These are phyloP conservation scores for Linnaemya tessellans DNA, from an alignment of 2,888 invertebrate species.

Conservation along the genomic window DNA sequence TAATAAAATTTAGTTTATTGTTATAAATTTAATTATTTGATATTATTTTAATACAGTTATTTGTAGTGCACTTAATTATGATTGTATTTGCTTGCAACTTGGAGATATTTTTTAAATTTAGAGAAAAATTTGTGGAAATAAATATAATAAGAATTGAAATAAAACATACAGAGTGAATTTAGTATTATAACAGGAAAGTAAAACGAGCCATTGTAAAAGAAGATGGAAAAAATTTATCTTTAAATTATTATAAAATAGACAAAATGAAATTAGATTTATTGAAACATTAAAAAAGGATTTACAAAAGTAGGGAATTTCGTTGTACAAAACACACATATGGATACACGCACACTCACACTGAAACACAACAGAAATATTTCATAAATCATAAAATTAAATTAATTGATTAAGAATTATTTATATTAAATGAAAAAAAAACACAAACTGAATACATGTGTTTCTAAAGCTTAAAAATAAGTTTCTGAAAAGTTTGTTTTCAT, in stretches of 20 bases:
- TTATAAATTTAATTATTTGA: background rate
- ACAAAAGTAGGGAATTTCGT: slow-evolving; percentile 20
- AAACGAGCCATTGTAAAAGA: background rate
- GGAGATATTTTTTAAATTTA: background rate
- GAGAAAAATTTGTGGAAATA: background rate
- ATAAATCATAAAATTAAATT: background rate
- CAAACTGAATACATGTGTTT: background rate
- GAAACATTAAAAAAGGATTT: slow-evolving; percentile 39
- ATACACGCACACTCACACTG: slow-evolving; percentile 52
- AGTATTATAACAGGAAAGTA: background rate
- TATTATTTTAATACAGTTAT: background rate
- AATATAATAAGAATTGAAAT: background rate
- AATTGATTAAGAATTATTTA: slow-evolving; percentile 18
- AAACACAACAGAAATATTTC: slow-evolving; percentile 15
- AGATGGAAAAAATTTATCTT: background rate
- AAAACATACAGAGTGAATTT: background rate
- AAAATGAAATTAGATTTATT: slow-evolving; percentile 21
- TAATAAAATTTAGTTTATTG: too few species aligned
- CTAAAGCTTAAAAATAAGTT: slow-evolving; percentile 9
- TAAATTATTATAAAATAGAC: slow-evolving; percentile 41
- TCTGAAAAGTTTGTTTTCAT: background rate
- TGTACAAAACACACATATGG: slow-evolving; percentile 47
- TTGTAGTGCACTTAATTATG: slow-evolving; percentile 30
- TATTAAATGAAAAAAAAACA: slow-evolving; percentile 11
- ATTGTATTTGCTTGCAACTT: slow-evolving; percentile 14